Base-by-base conservation (phyloP, 2,888 invertebrate genomes). In the Drosophila mulleri region DNA sequence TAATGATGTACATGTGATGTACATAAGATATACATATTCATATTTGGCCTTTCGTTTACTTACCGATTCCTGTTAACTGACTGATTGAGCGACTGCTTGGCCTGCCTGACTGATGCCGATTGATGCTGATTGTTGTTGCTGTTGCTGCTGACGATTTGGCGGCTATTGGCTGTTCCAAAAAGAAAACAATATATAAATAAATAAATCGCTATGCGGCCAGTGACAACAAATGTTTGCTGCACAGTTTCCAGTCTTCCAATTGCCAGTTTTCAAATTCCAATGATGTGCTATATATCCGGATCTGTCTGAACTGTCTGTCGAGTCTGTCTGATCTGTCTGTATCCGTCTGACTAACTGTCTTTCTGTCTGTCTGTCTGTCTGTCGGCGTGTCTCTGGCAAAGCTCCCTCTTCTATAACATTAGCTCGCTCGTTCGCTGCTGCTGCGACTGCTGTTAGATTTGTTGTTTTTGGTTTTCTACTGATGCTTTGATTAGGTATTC, bases 21-120 rank as follows among this genome's bases (percentile, higher is more conserved):
- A 47, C 26, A 8, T n/a, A 3, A 18, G 18, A n/a, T 18, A n/a
- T 18, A 9, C 2, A 41, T 8, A 41, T 41, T 1, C 16, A 2
- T 39, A 18, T n/a, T 3, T 26, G 23, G 1, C n/a, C 11, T 29
- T 54, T 3, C 12, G 3, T 20, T 20, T 45, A 70, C 70, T 70
- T 70, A 70, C 70, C 62, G 57, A 45, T 37, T 57, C n/a, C 18
- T 52, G 44, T n/a, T 54, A 37, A 48, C 39, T 41, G 59, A 37
- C 23, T 60, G 68, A 60, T 54, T 67, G 65, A 57, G 23, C 50
- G 67, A 39, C 20, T 52, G 61, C 11, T 18, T 50, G 18, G 35
- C 32, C 35, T 50, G 50, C 1, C 8, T 50, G 41, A 4, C 18
- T 50, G 32, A 16, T 26, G 48, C n/a, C 56, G 50, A 52, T 61